Evolutionary conservation across 1,140 invertebrate species (phyloP), one percentile per base, ranked within the genome.

Genomic region (Lordiphosa clarofinis): DNA sequence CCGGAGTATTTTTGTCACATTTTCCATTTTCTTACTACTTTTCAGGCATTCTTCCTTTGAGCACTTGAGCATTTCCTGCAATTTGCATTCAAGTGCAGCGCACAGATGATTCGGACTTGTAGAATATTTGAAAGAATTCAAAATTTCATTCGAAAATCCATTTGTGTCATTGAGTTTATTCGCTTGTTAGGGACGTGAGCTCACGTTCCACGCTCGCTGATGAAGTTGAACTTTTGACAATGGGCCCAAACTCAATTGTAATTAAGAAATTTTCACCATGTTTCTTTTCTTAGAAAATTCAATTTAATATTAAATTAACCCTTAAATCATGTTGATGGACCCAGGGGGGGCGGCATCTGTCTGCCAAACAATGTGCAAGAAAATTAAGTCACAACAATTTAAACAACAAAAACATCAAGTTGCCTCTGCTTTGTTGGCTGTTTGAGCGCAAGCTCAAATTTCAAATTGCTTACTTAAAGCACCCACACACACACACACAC

Each of bases 401-500:
- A 11, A 53, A 44, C 50, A 56, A 46, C 48, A 56, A 53, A 38
- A 47, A 35, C 37, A 54, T 52, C 24, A 52, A 61, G 62, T 56
- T 67, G 52, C 49, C 49, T 38, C 44, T 43, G 24, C 13, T 44
- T 54, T 62, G 56, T 59, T 57, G 60, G 15, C 47, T 46, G 37
- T 57, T 61, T 59, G 42, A 37, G 50, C 36, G 28, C 28, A 31
- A 59, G 75, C 75, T 79, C 75, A 81, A 79, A 81, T 79, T 79
- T 81, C 75, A 79, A 79, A 79, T 79, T 79, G 75, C 75, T 79
- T 79, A 81, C 75, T 79, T 79, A 81, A 81, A 75, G 75, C 71
- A 42, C 64, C 57, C 56, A 67, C 56, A 79, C 56, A 33, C 48
- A 19, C 2, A 19, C 19, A 19, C 19, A 50, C 44, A 49, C 38